phyloP scores from a whole-genome alignment of 2,797 vertebrate species.

The Liparis tanakae region DNA sequence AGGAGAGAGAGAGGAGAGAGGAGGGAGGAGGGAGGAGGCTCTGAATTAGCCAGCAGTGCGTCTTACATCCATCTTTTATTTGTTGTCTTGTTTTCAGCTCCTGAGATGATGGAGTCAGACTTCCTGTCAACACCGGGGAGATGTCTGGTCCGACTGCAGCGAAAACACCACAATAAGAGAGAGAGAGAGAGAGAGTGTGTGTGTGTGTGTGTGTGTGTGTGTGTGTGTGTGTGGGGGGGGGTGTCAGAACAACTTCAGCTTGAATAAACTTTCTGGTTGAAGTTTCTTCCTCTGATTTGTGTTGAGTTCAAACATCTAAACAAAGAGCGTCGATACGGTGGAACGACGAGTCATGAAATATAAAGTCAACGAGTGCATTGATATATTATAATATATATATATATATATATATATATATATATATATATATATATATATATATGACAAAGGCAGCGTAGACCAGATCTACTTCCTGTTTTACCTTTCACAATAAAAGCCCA shows the following conservation, averaged over 20 bases:
- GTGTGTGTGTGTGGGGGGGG: too few species aligned
- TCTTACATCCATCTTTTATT: neutral
- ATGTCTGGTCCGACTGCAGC: constrained; percentile 18
- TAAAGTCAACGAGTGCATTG: too few species aligned
- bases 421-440: too few species aligned
- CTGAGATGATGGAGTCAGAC: constrained; percentile 31
- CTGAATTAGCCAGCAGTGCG: constrained; percentile 22
- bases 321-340: neutral
- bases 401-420: too few species aligned
- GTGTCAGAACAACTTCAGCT: neutral
- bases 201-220: too few species aligned
- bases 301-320: neutral
- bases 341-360: neutral
- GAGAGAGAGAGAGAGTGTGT: too few species aligned
- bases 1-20: too few species aligned
- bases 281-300: too few species aligned
- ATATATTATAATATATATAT: too few species aligned
- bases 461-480: neutral
- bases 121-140: constrained; percentile 20
- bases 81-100: constrained; percentile 23
- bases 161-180: neutral
- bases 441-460: neutral
- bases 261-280: neutral
- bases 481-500: neutral
- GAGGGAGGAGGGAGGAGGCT: too few species aligned